phyloP scores from a whole-genome alignment of 2,797 vertebrate genomes.

The Siniperca undulata region DNA sequence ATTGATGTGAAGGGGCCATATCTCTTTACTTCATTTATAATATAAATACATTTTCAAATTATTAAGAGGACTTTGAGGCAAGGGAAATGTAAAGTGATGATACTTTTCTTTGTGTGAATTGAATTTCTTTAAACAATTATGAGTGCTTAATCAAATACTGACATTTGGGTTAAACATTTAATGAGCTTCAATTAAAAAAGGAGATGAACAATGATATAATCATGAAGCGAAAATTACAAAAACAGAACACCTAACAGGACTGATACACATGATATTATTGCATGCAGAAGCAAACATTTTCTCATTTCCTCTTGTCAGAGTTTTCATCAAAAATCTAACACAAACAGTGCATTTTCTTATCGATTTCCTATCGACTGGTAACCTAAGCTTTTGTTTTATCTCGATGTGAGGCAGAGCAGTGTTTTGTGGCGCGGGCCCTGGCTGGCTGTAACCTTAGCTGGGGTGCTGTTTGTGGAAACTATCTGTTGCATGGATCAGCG shows the following conservation, averaged over 20 bases:
- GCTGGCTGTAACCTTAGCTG: constrained; percentile 75
- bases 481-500: constrained; percentile 80
- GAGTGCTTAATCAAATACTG: constrained; percentile 67
- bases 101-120: constrained; percentile 61
- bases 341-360: constrained; percentile 70
- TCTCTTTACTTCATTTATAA: constrained; percentile 76
- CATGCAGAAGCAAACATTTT: constrained; percentile 68
- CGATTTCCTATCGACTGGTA: constrained; percentile 70
- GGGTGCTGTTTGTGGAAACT: constrained; percentile 78
- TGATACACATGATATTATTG: constrained; percentile 57
- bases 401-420: constrained; percentile 54
- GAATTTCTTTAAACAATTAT: constrained; percentile 73
- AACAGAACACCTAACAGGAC: constrained; percentile 55
- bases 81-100: constrained; percentile 66
- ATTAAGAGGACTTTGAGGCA: constrained; percentile 68
- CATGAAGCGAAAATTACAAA: constrained; percentile 59
- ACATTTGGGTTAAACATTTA: constrained; percentile 79
- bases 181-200: constrained; percentile 76
- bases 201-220: constrained; percentile 67
- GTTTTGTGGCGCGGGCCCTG: constrained; percentile 24
- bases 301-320: constrained; percentile 79
- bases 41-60: constrained; percentile 79
- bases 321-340: constrained; percentile 69
- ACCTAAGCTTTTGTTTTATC: constrained; percentile 82
- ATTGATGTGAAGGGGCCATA: constrained; percentile 78